These are phyloP conservation scores for Alsophila aescularia DNA, from an alignment of 2,888 invertebrate genomes.

Conservation along the genomic window DNA sequence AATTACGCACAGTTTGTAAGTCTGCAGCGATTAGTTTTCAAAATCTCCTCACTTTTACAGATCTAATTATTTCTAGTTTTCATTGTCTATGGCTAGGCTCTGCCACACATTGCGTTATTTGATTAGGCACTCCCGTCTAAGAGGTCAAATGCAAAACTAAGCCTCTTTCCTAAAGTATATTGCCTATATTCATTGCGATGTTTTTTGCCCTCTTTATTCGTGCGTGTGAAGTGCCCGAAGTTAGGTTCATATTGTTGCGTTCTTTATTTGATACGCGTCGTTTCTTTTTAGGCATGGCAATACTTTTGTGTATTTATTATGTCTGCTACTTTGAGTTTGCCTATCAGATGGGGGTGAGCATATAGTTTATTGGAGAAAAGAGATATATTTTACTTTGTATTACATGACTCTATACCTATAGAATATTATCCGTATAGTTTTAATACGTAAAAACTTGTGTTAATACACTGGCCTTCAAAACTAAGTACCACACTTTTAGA, in stretches of 20 bases:
- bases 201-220: slow-evolving; percentile 50
- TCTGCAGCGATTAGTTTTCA: not conserved
- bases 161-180: slow-evolving; percentile 60
- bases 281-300: slow-evolving; percentile 28
- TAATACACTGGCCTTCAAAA: too few species aligned
- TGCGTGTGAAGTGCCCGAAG: slow-evolving; percentile 39
- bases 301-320: slow-evolving; percentile 33
- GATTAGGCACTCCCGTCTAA: slow-evolving; percentile 47
- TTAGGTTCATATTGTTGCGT: slow-evolving; percentile 46
- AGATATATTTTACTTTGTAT: not conserved
- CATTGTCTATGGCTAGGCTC: slow-evolving; percentile 38
- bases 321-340: slow-evolving; percentile 18
- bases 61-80: not conserved
- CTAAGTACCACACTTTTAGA: too few species aligned
- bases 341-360: not conserved
- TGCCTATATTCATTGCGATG: slow-evolving; percentile 46
- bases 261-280: slow-evolving; percentile 46
- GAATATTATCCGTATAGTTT: too few species aligned
- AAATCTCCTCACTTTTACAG: not conserved
- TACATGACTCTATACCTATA: too few species aligned
- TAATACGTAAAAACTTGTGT: too few species aligned
- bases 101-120: slow-evolving; percentile 61
- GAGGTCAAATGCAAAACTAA: slow-evolving; percentile 66
- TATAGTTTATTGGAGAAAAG: slow-evolving; percentile 4
- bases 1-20: too few species aligned